Evolutionary conservation across 2,888 invertebrate species (phyloP).

Genomic region (Oeneis ivallda): DNA sequence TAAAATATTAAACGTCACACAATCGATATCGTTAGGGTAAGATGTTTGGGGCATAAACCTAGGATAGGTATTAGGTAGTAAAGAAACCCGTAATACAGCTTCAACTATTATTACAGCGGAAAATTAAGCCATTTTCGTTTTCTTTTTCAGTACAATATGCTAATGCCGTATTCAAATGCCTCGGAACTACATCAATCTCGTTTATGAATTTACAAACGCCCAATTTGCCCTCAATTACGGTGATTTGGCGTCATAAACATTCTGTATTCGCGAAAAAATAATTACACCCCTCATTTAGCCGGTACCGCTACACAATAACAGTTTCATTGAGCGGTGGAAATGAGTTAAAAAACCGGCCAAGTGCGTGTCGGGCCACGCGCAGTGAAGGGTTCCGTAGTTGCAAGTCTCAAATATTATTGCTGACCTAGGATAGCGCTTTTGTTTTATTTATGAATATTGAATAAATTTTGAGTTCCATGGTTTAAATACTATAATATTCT

Average conservation of each 20-base stretch:
- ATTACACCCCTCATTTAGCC: constrained; percentile 3
- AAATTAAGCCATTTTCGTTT: neutral
- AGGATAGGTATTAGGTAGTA: neutral
- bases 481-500: no score
- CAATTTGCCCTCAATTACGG: constrained; percentile 24
- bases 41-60: no score
- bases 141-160: neutral
- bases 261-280: constrained; percentile 25
- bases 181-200: constrained; percentile 16
- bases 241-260: constrained; percentile 26
- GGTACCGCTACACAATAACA: neutral
- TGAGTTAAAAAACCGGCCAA: no score
- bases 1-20: no score
- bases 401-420: no score
- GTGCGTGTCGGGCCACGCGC: no score
- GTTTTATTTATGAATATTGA: no score
- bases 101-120: neutral
- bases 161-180: constrained; percentile 4
- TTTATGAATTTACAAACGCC: constrained; percentile 22
- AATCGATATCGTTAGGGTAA: no score
- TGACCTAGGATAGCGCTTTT: no score
- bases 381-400: no score
- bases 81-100: neutral
- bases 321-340: neutral
- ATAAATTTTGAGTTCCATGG: no score